phyloP scores from a whole-genome alignment of 64 coral and sea anemone species.

The Astreopora myriophthalma region DNA sequence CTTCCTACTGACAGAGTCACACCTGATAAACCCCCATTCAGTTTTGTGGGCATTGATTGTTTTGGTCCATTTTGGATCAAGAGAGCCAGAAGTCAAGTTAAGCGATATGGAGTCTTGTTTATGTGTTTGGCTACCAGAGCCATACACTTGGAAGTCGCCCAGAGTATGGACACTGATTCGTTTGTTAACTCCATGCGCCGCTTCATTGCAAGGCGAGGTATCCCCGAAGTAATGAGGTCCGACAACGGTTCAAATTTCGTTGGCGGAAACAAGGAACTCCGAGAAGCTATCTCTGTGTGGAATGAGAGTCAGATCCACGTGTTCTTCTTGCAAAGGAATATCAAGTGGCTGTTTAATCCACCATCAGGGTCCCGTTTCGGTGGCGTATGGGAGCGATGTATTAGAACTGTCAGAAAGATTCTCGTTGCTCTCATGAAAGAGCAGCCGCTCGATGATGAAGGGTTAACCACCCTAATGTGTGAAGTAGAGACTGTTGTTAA shows the following conservation, averaged over 20 bases:
- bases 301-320: neutral
- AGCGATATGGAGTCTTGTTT: conserved; percentile 60
- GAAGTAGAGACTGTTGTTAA: conserved; percentile 36
- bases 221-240: conserved; percentile 23
- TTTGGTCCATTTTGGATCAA: conserved; percentile 60
- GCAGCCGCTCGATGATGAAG: conserved; percentile 14
- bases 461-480: conserved; percentile 5
- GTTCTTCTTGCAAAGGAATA: conserved; percentile 20
- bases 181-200: neutral
- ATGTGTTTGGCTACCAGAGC: neutral
- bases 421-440: conserved; percentile 5
- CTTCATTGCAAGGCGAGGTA: conserved; percentile 37
- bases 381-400: conserved; percentile 27
- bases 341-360: conserved; percentile 41
- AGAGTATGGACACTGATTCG: conserved; percentile 36
- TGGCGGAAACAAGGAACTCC: neutral
- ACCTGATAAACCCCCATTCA: conserved; percentile 50
- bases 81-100: conserved; percentile 27
- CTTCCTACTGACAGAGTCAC: conserved; percentile 44
- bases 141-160: neutral
- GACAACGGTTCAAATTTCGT: conserved; percentile 37
- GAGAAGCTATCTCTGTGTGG: conserved; percentile 15
- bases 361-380: conserved; percentile 35
- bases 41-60: conserved; percentile 65
- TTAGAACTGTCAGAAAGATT: conserved; percentile 44